Evolutionary conservation across 2,797 vertebrate genomes (phyloP), one percentile per base, ranked within the genome.

Genomic region (Myotis findleyi): DNA sequence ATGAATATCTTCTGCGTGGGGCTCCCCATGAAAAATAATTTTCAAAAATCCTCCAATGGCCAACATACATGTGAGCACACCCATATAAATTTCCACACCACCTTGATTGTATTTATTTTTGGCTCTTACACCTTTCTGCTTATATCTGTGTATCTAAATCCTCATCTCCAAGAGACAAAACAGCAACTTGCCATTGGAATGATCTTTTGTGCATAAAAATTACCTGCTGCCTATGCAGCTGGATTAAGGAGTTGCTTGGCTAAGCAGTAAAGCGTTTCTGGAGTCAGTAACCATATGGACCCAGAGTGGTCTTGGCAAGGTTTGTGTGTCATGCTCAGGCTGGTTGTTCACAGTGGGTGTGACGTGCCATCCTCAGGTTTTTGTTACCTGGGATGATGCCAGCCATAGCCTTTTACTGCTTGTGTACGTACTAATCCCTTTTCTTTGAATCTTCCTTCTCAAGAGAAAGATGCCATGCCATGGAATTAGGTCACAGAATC

Each of bases 171-270:
- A 73, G 25, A 90, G 20, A 49, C 7, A 33, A 76, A 69, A 53
- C 18, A 82, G 53, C 38, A 82, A 59, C 21, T 80, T 96, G 27
- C 27, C 1, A 13, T 21, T 81, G 53, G 12, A 49, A 38, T 84
- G 51, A 51, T 82, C 3, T 87, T 94, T 93, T 85, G 59, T 87
- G 59, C 21, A 49, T 72, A 53, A 84, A 30, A 84, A 72, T 87
- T 66, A 30, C 18, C 49, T 95, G 9, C 6, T 85, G n/a, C 27
- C 16, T 76, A 9, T 73, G n/a, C 17, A 49, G 41, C 51, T 64
- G 14, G 41, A 18, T 79, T 38, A 33, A 57, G 59, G 6, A 30
- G 3, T 62, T 72, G 57, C 53, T 89, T 81, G 51, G 27, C 85
- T 95, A 77, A 87, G 80, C 53, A 64, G n/a, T 66, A 27, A 94